Evolutionary conservation across 2,113 vertebrate species (phyloP).

Genomic region (Fregetta grallaria): DNA sequence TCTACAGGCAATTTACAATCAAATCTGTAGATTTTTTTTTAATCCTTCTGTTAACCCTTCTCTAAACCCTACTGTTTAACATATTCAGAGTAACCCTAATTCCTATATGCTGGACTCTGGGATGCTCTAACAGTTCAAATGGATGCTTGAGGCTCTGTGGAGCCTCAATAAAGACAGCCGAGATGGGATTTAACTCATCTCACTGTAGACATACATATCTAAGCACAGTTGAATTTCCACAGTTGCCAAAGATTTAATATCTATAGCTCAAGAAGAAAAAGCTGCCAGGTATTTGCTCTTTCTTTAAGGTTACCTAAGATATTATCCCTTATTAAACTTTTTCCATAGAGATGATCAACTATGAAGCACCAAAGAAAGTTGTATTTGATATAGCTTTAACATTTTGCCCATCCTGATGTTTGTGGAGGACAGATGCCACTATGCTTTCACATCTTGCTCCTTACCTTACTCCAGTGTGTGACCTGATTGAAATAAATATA

Average conservation of each 20-base stretch:
- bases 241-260: neutral
- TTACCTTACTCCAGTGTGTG: neutral
- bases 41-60: neutral
- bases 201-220: neutral
- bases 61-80: neutral
- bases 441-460: neutral
- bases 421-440: neutral
- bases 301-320: neutral
- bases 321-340: neutral
- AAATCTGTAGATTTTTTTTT: neutral
- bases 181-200: neutral
- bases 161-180: neutral
- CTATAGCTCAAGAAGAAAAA: neutral
- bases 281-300: neutral
- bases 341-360: neutral
- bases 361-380: neutral
- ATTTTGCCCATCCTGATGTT: neutral
- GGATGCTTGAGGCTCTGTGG: neutral
- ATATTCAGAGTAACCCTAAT: neutral
- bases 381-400: neutral
- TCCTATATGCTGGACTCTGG: neutral
- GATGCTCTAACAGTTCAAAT: neutral
- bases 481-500: neutral
- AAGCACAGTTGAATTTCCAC: neutral
- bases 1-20: neutral